Conservation (phyloP, 1,140 invertebrate species). For the Aphaenogaster rudis region DNA sequence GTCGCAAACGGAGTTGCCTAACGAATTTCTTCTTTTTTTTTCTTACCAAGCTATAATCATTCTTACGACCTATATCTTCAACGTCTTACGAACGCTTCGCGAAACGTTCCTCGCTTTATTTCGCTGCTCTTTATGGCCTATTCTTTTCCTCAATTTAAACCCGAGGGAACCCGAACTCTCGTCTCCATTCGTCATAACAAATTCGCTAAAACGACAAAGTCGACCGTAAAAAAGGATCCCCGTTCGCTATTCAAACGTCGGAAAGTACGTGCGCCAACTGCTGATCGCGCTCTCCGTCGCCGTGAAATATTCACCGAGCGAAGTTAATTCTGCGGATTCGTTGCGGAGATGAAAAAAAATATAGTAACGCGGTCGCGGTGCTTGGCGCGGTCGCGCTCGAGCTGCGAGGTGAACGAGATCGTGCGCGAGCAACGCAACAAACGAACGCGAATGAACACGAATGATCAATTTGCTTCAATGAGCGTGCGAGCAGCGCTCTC, state of each 20-base stretch:
- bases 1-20: slow-evolving; percentile 18
- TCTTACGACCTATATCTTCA: slow-evolving; percentile 23
- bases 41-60: slow-evolving; percentile 24
- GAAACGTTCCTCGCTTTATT: slow-evolving; percentile 5
- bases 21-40: not conserved
- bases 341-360: not conserved
- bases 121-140: not conserved
- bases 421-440: not conserved
- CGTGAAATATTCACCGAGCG: slow-evolving; percentile 37
- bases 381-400: not conserved
- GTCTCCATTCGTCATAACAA: slow-evolving; percentile 40
- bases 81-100: not conserved
- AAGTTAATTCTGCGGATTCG: slow-evolving; percentile 34
- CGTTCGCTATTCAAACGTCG: slow-evolving; percentile 46
- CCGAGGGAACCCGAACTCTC: not conserved
- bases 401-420: not conserved
- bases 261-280: slow-evolving; percentile 52
- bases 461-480: not conserved
- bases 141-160: slow-evolving; percentile 23
- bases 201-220: slow-evolving; percentile 48
- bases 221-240: slow-evolving; percentile 25
- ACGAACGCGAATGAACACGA: not conserved
- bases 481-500: not conserved
- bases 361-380: not conserved
- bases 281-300: slow-evolving; percentile 23